These are phyloP conservation scores for Tetramorium alpestre DNA, from an alignment of 1,140 invertebrate species.

Conservation along the genomic window DNA sequence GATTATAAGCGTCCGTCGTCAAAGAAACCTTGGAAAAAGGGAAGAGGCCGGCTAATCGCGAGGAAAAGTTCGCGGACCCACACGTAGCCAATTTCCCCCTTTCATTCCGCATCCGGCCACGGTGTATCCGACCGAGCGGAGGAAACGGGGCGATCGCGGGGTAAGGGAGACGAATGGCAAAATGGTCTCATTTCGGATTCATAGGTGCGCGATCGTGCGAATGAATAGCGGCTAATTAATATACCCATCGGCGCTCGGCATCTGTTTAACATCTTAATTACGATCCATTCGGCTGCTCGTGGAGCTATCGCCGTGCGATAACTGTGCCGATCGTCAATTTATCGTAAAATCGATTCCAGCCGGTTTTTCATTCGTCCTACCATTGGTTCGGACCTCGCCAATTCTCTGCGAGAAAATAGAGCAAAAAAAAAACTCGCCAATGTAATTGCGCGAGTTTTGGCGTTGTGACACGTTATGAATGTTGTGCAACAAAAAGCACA, in stretches of 20 bases:
- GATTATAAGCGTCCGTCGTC: background rate
- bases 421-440: background rate
- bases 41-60: constrained; percentile 9
- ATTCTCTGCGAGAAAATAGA: background rate
- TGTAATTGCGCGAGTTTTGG: background rate
- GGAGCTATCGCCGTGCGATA: background rate
- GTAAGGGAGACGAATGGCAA: background rate
- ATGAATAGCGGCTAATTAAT: constrained; percentile 59
- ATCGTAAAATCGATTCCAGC: constrained; percentile 21
- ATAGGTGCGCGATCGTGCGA: constrained; percentile 40
- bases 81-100: background rate
- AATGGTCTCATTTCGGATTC: constrained; percentile 42
- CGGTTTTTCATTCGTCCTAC: background rate
- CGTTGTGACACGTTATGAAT: background rate
- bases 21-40: background rate
- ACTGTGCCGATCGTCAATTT: background rate
- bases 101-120: constrained; percentile 17
- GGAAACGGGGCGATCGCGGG: background rate
- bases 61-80: constrained; percentile 4
- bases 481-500: background rate
- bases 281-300: constrained; percentile 15
- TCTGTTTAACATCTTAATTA: constrained; percentile 59
- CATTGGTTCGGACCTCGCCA: background rate
- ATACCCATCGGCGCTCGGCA: constrained; percentile 20
- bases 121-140: too few species aligned